Conservation (phyloP, 30 jellyfish, hydroid and myxozoan species). For the Pelagia noctiluca region DNA sequence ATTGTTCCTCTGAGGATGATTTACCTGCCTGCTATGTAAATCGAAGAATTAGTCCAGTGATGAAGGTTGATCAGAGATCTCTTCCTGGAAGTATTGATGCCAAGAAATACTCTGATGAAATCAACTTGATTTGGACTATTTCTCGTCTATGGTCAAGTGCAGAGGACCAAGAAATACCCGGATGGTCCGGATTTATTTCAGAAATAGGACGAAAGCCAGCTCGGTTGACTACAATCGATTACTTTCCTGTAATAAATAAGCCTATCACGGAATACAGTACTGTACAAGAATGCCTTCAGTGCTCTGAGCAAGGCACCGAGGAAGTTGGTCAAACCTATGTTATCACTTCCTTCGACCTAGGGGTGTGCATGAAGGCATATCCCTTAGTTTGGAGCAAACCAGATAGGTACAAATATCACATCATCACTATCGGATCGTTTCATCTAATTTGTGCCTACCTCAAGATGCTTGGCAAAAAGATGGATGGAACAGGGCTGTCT, state of each 20-base stretch:
- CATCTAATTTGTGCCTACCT: not conserved
- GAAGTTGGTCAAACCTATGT: constrained; percentile 37
- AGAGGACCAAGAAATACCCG: not conserved
- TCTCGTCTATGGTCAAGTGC: constrained; percentile 1
- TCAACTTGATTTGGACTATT: not conserved
- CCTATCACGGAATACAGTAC: constrained; percentile 35
- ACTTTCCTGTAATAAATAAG: constrained; percentile 30
- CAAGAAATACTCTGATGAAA: not conserved
- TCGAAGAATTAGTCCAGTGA: not conserved
- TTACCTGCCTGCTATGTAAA: not conserved
- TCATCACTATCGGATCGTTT: not conserved
- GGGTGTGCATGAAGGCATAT: constrained; percentile 32
- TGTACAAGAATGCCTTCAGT: constrained; percentile 50
- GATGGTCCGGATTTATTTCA: constrained; percentile 14
- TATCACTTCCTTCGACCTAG: constrained; percentile 31
- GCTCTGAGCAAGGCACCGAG: constrained; percentile 36
- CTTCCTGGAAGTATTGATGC: not conserved
- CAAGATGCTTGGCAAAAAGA: constrained; percentile 2
- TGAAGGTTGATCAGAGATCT: not conserved
- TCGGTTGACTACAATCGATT: constrained; percentile 42
- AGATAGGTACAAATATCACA: constrained; percentile 15
- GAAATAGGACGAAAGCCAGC: constrained; percentile 25
- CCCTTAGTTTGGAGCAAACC: constrained; percentile 2
- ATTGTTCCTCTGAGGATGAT: not conserved
- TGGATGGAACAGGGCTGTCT: not conserved